phyloP scores from a whole-genome alignment of 2,113 vertebrate species.

The Copsychus sechellarum region DNA sequence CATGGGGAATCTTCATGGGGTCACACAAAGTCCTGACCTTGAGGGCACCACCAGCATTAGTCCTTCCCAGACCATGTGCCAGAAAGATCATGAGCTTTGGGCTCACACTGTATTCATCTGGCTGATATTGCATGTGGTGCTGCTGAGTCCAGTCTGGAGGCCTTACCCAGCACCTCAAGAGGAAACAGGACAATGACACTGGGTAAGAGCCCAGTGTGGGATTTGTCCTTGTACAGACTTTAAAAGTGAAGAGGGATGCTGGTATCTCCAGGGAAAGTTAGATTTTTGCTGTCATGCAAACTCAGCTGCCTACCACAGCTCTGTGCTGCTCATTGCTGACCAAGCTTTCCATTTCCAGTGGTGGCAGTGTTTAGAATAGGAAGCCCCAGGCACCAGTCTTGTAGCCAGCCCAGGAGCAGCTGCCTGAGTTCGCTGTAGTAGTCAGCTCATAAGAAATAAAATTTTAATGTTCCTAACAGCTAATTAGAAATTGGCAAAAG shows the following conservation, averaged over 20 bases:
- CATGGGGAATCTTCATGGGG: background rate
- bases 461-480: background rate
- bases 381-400: background rate
- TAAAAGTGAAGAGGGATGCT: background rate
- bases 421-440: background rate
- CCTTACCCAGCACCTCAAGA: background rate
- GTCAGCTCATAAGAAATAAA: background rate
- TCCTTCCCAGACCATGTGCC: background rate
- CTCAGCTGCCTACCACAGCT: background rate
- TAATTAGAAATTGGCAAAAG: background rate
- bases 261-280: background rate
- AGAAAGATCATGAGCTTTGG: background rate
- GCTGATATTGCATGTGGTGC: background rate
- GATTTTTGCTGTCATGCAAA: background rate
- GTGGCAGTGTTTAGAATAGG: background rate
- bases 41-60: accelerated
- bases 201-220: background rate
- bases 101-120: background rate
- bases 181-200: background rate
- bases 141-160: background rate
- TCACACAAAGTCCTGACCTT: background rate
- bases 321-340: background rate
- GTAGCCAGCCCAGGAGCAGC: background rate
- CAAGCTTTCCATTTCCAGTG: background rate
- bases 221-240: background rate